phyloP scores from a whole-genome alignment of 2,797 vertebrate genomes.

The Rhyacichthys aspro region DNA sequence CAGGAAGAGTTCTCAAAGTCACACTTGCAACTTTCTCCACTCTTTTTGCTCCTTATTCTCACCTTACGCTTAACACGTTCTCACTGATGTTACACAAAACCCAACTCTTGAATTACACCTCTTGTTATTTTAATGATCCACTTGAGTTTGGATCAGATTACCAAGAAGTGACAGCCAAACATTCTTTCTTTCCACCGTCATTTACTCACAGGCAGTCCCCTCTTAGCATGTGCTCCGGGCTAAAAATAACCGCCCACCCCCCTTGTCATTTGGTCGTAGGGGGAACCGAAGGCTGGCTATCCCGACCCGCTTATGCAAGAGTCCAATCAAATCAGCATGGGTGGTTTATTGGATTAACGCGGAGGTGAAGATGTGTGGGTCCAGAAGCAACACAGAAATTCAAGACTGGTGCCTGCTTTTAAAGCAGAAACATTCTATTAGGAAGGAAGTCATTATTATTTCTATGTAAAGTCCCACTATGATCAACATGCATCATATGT shows the following conservation, averaged over 20 bases:
- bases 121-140: conserved; percentile 61
- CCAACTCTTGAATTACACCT: conserved; percentile 54
- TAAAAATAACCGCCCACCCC: conserved; percentile 75
- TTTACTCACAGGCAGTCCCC: conserved; percentile 44
- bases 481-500: conserved; percentile 2
- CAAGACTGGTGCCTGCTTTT: conserved; percentile 34
- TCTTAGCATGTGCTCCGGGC: conserved; percentile 47
- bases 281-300: conserved; percentile 53
- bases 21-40: conserved; percentile 44
- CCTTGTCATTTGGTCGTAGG: conserved; percentile 51
- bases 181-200: conserved; percentile 22
- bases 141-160: conserved; percentile 47
- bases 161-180: conserved; percentile 23
- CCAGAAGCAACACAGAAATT: conserved; percentile 42
- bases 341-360: conserved; percentile 71
- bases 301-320: conserved; percentile 63
- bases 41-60: conserved; percentile 31
- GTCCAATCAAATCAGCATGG: conserved; percentile 52
- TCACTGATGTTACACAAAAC: conserved; percentile 52
- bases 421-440: conserved; percentile 30
- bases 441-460: conserved; percentile 31
- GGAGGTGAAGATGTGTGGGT: conserved; percentile 42
- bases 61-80: conserved; percentile 46
- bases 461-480: conserved; percentile 11
- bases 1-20: conserved; percentile 51